Conservation (phyloP, 2,888 invertebrate species). For the Hydrotaea diabolus region DNA sequence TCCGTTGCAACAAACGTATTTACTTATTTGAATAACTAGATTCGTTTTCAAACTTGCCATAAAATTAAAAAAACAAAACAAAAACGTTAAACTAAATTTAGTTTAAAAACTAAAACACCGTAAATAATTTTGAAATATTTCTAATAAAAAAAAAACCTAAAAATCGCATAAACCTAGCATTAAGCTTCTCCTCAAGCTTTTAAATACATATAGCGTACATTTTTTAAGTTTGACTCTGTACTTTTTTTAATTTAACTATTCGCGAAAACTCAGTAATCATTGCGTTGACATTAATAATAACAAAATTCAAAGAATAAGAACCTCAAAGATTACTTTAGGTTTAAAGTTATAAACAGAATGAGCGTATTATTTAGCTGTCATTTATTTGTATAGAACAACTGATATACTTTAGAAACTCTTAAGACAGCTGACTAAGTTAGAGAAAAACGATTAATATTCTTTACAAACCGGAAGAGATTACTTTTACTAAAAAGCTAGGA, state of each 20-base stretch:
- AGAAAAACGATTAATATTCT: too few relatives aligned
- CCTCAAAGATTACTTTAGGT: too few relatives aligned
- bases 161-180: neutral
- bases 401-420: too few relatives aligned
- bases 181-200: neutral
- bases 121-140: neutral
- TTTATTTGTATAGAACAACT: too few relatives aligned
- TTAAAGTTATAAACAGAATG: too few relatives aligned
- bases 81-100: neutral
- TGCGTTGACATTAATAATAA: too few relatives aligned
- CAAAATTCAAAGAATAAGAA: neutral
- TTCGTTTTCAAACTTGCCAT: neutral
- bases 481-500: too few relatives aligned
- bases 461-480: too few relatives aligned
- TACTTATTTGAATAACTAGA: constrained; percentile 10
- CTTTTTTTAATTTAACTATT: neutral
- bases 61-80: too few relatives aligned
- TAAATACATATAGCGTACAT: neutral
- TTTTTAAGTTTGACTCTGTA: neutral
- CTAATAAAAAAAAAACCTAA: neutral
- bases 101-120: neutral
- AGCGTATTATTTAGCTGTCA: too few relatives aligned
- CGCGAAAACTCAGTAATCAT: neutral
- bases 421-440: too few relatives aligned
- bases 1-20: constrained; percentile 22